Conservation (phyloP, 1,140 invertebrate species). For the Whitmania pigra region DNA sequence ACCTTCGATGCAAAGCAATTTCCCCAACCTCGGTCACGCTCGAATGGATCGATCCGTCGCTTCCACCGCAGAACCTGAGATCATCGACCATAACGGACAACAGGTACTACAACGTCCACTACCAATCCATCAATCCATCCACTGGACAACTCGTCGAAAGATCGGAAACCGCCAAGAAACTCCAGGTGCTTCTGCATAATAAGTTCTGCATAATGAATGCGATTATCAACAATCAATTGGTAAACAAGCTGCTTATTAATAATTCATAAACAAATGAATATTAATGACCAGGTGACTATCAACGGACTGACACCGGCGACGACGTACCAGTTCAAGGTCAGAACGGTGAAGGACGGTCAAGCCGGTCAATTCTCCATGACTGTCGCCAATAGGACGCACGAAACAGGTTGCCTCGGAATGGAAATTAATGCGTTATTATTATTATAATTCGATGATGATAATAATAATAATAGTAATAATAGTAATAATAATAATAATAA, state of each 20-base stretch:
- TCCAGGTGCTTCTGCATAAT: constrained; percentile 18
- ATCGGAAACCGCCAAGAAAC: constrained; percentile 20
- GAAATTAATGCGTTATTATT: too few relatives aligned
- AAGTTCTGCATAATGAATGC: too few relatives aligned
- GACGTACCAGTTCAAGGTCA: constrained; percentile 21
- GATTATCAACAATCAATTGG: too few relatives aligned
- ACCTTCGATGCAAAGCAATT: constrained; percentile 20
- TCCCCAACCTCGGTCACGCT: constrained; percentile 21
- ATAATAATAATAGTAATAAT: too few relatives aligned
- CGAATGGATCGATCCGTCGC: constrained; percentile 21
- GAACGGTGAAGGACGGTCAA: constrained; percentile 19
- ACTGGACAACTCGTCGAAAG: constrained; percentile 14
- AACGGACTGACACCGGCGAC: constrained; percentile 19
- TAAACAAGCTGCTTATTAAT: background rate
- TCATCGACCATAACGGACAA: constrained; percentile 12
- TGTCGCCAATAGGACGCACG: constrained; percentile 16
- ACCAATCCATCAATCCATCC: constrained; percentile 3
- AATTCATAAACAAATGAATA: constrained; percentile 10
- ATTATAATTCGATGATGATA: too few relatives aligned
- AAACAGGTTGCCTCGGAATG: too few relatives aligned
- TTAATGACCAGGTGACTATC: background rate
- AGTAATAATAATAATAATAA: too few relatives aligned
- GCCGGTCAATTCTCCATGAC: constrained; percentile 17
- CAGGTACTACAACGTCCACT: constrained; percentile 24
- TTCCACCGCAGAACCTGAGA: constrained; percentile 2